Base-by-base conservation (phyloP, 1,140 invertebrate genomes). In the Stenopsyche tienmushanensis region DNA sequence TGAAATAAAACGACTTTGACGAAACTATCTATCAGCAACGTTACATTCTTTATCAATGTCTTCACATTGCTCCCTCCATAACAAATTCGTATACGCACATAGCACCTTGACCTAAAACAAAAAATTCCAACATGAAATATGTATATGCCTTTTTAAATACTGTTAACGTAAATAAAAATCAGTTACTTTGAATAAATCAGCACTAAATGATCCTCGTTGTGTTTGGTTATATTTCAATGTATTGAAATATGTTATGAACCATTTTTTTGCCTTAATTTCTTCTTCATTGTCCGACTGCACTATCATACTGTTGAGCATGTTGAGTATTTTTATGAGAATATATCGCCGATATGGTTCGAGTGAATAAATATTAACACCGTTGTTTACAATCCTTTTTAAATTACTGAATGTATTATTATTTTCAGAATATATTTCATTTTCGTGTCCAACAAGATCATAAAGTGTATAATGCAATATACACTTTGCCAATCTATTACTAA, bases 251-350 rank as follows among this genome's bases (percentile, higher is more conserved):
- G 7, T 18, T 20, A 47, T 8, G 7, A 47, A 47, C 44, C 44
- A 47, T 15, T 47, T 47, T 20, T 47, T 47, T 18, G 7, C 44
- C 3, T 18, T 47, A 18, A 47, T 18, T 20, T 15, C 18, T 47
- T 47, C 44, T 7, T 5, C 10, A 18, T 47, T 13, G 17, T 47
- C 17, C 8, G 5, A 5, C 5, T 9, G 5, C 8, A 15, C 17
- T 20, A 47, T 47, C 44, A 47, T 47, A 47, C 10, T 47, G 18
- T 47, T 47, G 7, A 47, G 17, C 44, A 15, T 47, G 17, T 47
- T 47, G 3, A 47, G 17, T 20, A 47, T 47, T 47, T 47, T 47
- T 9, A 47, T 18, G 5, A 47, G 17, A 7, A 47, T 18, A 47
- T 47, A 47, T 47, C 7, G 10, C 10, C 7, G 10, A 47, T 47